These are phyloP conservation scores for Burhinus bistriatus DNA, from an alignment of 2,113 vertebrate genomes.

Conservation along the genomic window DNA sequence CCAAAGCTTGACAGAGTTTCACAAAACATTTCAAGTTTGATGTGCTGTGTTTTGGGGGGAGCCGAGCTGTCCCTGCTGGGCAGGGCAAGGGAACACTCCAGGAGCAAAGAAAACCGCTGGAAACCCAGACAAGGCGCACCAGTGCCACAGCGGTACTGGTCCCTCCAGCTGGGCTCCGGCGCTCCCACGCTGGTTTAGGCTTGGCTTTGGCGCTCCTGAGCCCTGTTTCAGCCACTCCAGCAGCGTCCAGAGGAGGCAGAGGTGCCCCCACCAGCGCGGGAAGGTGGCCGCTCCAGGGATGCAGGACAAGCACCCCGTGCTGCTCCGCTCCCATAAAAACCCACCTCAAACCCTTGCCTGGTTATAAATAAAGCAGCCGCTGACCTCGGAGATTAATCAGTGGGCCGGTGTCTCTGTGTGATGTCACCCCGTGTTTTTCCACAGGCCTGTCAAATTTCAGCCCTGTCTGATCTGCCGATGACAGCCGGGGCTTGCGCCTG, in stretches of 20 bases:
- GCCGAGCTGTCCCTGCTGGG: not conserved
- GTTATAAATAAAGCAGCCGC: conserved; percentile 28
- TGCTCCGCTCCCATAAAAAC: not conserved
- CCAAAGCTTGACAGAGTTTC: not conserved
- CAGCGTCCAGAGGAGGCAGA: accelerated
- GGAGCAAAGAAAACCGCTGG: not conserved
- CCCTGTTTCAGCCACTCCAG: not conserved
- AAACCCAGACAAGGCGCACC: not conserved
- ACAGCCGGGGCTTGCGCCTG: not conserved
- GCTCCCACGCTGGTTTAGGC: not conserved
- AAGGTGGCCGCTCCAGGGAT: accelerated
- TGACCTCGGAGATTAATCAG: conserved; percentile 6
- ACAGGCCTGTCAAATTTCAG: conserved; percentile 5
- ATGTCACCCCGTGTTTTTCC: conserved; percentile 59
- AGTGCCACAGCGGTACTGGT: accelerated
- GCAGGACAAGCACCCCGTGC: not conserved
- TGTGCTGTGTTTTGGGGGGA: not conserved
- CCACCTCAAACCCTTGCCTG: not conserved
- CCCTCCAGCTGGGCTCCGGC: not conserved
- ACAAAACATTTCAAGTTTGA: not conserved
- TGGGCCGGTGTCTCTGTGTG: conserved; percentile 20
- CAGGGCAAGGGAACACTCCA: not conserved
- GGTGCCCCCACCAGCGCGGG: accelerated
- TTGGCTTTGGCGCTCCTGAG: not conserved
- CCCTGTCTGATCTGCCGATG: not conserved